These are phyloP conservation scores for Brassicogethes aeneus DNA, from an alignment of 2,888 invertebrate species.

Conservation along the genomic window DNA sequence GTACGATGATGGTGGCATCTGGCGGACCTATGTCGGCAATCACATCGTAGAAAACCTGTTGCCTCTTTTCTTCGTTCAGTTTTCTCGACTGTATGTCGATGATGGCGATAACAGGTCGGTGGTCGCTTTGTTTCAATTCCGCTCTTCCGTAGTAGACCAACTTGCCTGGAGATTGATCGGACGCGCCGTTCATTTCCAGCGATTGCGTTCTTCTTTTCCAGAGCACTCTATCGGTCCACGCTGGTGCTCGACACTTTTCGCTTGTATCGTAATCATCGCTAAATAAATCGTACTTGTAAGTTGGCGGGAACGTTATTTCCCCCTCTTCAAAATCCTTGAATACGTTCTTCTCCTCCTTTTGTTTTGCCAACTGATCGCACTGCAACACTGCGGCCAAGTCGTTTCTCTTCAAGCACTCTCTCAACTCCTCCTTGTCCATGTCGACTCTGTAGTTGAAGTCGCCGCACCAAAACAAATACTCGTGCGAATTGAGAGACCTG, in stretches of 20 bases:
- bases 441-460: constrained; percentile 99
- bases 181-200: constrained; percentile 52
- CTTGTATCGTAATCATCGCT: constrained; percentile 99
- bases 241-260: constrained; percentile 93
- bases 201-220: constrained; percentile 78
- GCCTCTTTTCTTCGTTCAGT: constrained; percentile 68
- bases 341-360: constrained; percentile 71
- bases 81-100: constrained; percentile 80
- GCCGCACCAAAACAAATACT: constrained; percentile 99
- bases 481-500: constrained; percentile 85
- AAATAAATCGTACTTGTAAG: constrained; percentile 98
- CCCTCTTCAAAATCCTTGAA: constrained; percentile 94
- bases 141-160: constrained; percentile 85
- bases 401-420: constrained; percentile 67
- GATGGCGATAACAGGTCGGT: constrained; percentile 89
- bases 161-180: constrained; percentile 59
- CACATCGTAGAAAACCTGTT: constrained; percentile 69
- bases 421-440: constrained; percentile 89
- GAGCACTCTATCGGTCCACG: constrained; percentile 97
- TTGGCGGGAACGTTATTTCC: constrained; percentile 84
- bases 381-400: constrained; percentile 69
- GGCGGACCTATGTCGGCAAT: constrained; percentile 86
- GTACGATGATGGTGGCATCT: constrained; percentile 85
- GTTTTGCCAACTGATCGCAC: constrained; percentile 79
- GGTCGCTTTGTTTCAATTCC: constrained; percentile 95